Percentiles rank a stretch among this genome's conserved stretches.
Evolutionary conservation across 2,113 vertebrate species (phyloP).

Genomic region (Cettia cetti): DNA sequence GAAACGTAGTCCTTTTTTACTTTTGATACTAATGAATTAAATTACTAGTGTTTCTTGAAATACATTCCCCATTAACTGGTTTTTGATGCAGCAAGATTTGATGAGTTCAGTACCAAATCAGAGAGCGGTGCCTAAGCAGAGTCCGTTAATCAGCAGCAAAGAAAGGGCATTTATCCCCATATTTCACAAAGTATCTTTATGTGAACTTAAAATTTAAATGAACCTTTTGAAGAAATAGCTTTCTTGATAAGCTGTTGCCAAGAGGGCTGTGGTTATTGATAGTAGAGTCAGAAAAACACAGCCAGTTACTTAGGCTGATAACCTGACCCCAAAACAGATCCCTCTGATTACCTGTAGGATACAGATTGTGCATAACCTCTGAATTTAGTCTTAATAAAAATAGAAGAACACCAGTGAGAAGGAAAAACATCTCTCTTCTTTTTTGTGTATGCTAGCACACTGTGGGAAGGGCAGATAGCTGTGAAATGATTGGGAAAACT

Average conservation of each 20-base stretch:
- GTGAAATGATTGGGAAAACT: background rate
- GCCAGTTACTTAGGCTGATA: background rate
- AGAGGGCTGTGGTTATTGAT: background rate
- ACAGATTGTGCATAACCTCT: background rate
- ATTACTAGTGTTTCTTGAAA: background rate
- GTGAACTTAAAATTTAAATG: background rate
- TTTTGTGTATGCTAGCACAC: background rate
- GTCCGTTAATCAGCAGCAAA: background rate
- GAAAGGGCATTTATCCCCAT: background rate
- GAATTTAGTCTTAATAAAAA: background rate
- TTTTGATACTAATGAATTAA: background rate
- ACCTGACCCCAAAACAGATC: background rate
- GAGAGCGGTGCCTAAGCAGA: background rate
- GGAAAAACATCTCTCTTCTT: background rate
- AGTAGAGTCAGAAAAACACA: background rate
- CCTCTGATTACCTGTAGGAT: background rate
- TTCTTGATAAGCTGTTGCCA: background rate
- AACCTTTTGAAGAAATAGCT: background rate
- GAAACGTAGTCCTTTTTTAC: background rate
- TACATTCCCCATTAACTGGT: background rate
- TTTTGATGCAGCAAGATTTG: background rate
- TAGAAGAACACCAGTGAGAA: background rate
- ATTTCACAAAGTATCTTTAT: background rate
- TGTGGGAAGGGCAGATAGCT: background rate
- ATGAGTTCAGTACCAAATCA: background rate